phyloP scores from a whole-genome alignment of 2,888 invertebrate genomes.

The Torymus texanus region DNA sequence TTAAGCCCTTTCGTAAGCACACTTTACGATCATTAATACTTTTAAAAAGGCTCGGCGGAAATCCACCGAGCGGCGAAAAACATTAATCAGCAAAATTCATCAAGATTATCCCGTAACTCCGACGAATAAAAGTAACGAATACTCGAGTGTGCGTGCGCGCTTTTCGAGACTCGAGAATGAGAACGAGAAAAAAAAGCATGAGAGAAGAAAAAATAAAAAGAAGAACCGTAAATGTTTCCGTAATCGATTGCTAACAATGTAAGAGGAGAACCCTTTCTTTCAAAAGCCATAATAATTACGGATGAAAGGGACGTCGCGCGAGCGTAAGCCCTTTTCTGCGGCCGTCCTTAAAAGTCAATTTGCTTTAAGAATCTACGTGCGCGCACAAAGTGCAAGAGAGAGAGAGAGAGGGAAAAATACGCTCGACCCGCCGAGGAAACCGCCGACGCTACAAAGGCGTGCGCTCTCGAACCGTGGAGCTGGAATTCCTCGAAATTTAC shows the following conservation, averaged over 20 bases:
- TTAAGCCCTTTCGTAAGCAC: not conserved
- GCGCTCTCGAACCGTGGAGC: too few species aligned
- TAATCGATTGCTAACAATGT: too few species aligned
- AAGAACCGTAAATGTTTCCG: too few species aligned
- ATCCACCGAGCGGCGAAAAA: too few species aligned
- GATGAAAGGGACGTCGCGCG: conserved; percentile 24
- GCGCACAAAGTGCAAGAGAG: conserved; percentile 44
- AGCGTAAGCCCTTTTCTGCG: conserved; percentile 15
- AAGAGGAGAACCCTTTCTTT: conserved; percentile 2
- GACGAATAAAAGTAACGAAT: too few species aligned
- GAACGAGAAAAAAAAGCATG: not conserved
- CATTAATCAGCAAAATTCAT: too few species aligned
- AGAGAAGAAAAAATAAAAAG: not conserved
- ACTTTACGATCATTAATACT: not conserved
- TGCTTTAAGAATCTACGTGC: conserved; percentile 19
- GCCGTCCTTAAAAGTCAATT: conserved; percentile 34
- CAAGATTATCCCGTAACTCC: too few species aligned
- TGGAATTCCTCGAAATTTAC: too few species aligned
- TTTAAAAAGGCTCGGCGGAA: not conserved
- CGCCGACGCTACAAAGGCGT: too few species aligned
- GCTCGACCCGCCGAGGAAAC: too few species aligned
- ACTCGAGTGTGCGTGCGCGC: too few species aligned
- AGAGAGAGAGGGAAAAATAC: conserved; percentile 20
- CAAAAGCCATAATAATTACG: conserved; percentile 11
- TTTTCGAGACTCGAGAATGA: too few species aligned